Evolutionary conservation across 2,797 vertebrate genomes (phyloP), one percentile per base, ranked within the genome.

Genomic region (Streptopelia turtur): DNA sequence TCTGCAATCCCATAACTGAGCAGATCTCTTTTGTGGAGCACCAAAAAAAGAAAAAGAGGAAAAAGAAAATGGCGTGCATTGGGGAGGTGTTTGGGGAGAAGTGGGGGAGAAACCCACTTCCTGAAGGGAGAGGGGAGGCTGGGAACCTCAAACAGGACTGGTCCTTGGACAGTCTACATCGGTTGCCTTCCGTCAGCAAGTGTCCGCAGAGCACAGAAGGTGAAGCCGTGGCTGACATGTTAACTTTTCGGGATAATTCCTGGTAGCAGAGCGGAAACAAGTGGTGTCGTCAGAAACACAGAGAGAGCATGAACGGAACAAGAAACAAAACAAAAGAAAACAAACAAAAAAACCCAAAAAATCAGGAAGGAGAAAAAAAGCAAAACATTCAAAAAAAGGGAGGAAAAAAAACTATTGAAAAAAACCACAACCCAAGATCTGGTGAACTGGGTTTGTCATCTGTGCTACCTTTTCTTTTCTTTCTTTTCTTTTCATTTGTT

Each of bases 171-270:
- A 97, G 97, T 96, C 98, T 97, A 94, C 96, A 94, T 97, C 98
- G 97, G 97, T 97, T 98, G 98, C 98, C 98, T 98, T 98, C 98
- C 96, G 81, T 98, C 98, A 97, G 96, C 97, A 97, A 97, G 97
- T 96, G 96, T 97, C 97, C 97, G 97, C 97, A 96, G 97, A 97
- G 97, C 96, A 97, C 97, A 97, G 97, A 97, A 97, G 97, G 97
- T 96, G 97, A 97, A 97, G 97, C 96, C 97, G 97, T 97, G 97
- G 97, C 96, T 97, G 98, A 96, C 97, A 97, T 98, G 98, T 98
- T 98, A 99, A 97, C 98, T 99, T 99, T 99, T 99, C 99, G 99
- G 99, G 98, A 99, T 98, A 98, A 99, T 99, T 99, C 99, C 99
- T 99, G 98, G 99, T 98, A 98, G 98, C 98, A 99, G 98, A 98